Conservation (phyloP, 2,113 vertebrate species). For the Aleadryas rufinucha region DNA sequence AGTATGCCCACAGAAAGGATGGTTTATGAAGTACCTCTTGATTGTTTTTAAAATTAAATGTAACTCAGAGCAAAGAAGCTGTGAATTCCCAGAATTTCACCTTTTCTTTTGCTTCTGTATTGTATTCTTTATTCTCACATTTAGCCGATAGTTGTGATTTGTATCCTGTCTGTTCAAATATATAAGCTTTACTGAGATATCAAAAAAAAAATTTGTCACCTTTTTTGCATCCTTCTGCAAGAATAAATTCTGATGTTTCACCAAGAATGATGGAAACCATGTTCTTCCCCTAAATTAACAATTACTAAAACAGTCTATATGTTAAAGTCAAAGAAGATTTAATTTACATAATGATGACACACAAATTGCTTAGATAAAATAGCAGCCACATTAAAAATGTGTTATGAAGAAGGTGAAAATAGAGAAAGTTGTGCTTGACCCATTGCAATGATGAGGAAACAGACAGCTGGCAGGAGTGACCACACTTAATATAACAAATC, state of each 20-base stretch:
- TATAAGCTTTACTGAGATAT: neutral
- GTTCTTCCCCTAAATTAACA: neutral
- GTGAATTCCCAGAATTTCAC: neutral
- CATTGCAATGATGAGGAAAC: neutral
- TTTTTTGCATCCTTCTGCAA: neutral
- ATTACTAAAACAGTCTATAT: neutral
- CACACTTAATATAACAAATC: neutral
- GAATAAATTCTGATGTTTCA: neutral
- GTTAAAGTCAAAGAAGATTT: neutral
- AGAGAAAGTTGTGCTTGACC: neutral
- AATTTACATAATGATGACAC: neutral
- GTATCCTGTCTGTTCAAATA: neutral
- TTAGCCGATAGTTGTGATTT: neutral
- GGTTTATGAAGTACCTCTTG: neutral
- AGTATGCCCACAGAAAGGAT: neutral
- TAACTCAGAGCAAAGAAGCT: neutral
- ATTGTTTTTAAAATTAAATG: neutral
- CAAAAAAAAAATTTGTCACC: neutral
- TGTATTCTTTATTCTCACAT: neutral
- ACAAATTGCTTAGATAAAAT: neutral
- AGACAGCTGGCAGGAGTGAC: neutral
- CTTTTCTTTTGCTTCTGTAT: neutral
- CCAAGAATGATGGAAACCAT: neutral
- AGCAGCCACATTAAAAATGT: neutral
- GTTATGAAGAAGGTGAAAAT: neutral